A percentile compares a stretch with the other conserved stretches of the same genome.
Evolutionary conservation across 30 jellyfish, hydroid and myxozoan species (phyloP).

Genomic region (Hydra vulgaris): DNA sequence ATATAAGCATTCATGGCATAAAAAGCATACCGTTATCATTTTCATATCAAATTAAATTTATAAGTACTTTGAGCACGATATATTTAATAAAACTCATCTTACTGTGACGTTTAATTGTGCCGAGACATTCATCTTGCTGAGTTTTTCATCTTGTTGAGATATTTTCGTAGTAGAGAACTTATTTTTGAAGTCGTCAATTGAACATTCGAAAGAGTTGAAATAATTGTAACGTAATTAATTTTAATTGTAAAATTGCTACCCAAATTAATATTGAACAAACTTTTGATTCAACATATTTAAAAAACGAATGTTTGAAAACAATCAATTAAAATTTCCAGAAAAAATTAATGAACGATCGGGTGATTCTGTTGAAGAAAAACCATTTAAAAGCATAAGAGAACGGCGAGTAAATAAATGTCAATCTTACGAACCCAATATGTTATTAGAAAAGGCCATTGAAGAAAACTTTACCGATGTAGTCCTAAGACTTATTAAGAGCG

Average conservation of each 20-base stretch:
- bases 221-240: too few relatives aligned
- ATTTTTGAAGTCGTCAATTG: too few relatives aligned
- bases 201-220: too few relatives aligned
- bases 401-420: neutral
- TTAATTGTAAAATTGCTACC: too few relatives aligned
- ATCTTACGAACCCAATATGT: slow-evolving; percentile 21
- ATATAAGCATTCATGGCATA: neutral
- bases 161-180: too few relatives aligned
- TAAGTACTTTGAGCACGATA: too few relatives aligned
- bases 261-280: too few relatives aligned
- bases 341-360: neutral
- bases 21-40: neutral
- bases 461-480: slow-evolving; percentile 22
- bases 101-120: too few relatives aligned
- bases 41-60: neutral
- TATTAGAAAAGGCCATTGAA: slow-evolving; percentile 20
- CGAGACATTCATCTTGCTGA: too few relatives aligned
- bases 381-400: neutral
- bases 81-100: too few relatives aligned
- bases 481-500: slow-evolving; percentile 10
- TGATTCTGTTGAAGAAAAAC: neutral
- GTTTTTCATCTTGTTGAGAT: too few relatives aligned
- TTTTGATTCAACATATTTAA: too few relatives aligned
- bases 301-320: neutral
- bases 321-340: neutral